Evolutionary conservation across 2,888 invertebrate genomes (phyloP).

Genomic region (Mycalesis mineus): DNA sequence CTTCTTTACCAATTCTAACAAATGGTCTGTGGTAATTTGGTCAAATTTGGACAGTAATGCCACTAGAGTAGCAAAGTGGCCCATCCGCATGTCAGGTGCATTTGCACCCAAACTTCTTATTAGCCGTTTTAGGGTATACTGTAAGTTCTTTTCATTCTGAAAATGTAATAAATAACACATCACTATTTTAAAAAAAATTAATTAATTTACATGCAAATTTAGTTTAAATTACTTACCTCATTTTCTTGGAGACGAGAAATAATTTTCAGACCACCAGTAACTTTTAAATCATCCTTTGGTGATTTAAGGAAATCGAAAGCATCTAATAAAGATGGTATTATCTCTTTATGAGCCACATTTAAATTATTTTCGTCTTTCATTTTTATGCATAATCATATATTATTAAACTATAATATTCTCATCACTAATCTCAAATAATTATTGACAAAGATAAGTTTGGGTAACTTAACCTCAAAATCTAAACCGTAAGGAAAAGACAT

Average conservation of each 20-base stretch:
- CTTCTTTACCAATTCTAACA: slow-evolving; percentile 80
- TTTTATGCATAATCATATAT: slow-evolving; percentile 24
- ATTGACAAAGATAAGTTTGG: background rate
- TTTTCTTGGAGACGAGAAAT: slow-evolving; percentile 55
- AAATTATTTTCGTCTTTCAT: slow-evolving; percentile 52
- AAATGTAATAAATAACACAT: slow-evolving; percentile 27
- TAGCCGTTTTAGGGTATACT: slow-evolving; percentile 83
- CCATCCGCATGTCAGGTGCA: slow-evolving; percentile 79
- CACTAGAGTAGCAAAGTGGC: slow-evolving; percentile 84
- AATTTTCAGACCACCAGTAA: slow-evolving; percentile 64
- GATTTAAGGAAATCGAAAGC: slow-evolving; percentile 64
- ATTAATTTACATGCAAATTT: background rate
- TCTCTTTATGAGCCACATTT: slow-evolving; percentile 41
- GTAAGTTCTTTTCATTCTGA: slow-evolving; percentile 80
- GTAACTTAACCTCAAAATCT: background rate
- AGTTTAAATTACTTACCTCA: slow-evolving; percentile 53
- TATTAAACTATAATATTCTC: background rate
- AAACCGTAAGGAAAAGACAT: background rate
- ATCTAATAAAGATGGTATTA: slow-evolving; percentile 60
- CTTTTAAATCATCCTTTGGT: slow-evolving; percentile 55
- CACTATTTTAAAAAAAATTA: too few species aligned
- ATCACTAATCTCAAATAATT: background rate
- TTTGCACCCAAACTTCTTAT: slow-evolving; percentile 86
- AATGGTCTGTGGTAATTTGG: slow-evolving; percentile 66
- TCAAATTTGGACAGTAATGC: slow-evolving; percentile 75